A percentile compares a stretch with the other conserved stretches of the same genome.
Evolutionary conservation across 2,113 vertebrate species (phyloP).

Genomic region (Rutilus rutilus): DNA sequence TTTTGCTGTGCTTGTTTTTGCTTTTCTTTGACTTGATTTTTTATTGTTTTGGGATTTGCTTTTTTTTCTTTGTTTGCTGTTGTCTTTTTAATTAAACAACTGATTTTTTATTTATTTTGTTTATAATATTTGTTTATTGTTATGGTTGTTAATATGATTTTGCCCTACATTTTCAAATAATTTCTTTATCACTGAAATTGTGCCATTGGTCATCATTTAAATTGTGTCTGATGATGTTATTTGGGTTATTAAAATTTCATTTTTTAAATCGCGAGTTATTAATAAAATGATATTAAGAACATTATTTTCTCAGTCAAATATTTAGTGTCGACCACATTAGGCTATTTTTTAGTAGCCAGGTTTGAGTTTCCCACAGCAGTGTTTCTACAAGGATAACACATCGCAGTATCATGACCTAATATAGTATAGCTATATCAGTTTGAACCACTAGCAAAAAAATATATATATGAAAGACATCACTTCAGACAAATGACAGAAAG

Average conservation of each 20-base stretch:
- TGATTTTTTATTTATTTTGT: neutral
- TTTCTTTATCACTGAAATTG: neutral
- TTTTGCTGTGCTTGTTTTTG: neutral
- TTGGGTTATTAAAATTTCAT: neutral
- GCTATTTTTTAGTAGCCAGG: neutral
- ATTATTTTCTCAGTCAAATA: neutral
- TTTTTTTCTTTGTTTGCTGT: too few species aligned
- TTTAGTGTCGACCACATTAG: neutral
- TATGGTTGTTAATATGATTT: neutral
- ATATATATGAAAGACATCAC: neutral
- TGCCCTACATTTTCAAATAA: neutral
- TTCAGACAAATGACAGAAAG: constrained; percentile 14
- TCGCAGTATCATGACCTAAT: neutral
- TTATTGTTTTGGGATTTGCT: neutral
- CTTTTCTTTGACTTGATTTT: neutral
- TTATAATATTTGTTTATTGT: neutral
- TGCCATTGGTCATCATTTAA: neutral
- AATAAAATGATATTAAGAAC: neutral
- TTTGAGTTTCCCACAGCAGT: neutral
- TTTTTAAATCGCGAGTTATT: too few species aligned
- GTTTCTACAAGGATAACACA: neutral
- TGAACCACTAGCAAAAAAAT: neutral
- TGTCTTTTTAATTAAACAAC: too few species aligned
- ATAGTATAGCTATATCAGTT: neutral
- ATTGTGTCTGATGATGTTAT: neutral